Evolutionary conservation across 2,113 vertebrate genomes (phyloP).

Genomic region (Bos javanicus): DNA sequence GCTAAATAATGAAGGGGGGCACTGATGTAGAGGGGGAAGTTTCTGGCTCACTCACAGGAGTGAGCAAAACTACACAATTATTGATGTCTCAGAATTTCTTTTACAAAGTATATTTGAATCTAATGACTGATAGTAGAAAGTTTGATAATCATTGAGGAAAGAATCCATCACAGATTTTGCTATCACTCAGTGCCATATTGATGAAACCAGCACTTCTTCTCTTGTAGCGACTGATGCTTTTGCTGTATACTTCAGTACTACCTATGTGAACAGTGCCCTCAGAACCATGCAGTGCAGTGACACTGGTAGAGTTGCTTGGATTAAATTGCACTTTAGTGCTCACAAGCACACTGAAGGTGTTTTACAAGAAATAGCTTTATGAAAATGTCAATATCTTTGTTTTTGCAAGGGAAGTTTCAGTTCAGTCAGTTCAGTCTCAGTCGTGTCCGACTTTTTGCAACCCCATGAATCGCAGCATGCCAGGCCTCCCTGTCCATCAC

Average conservation of each 20-base stretch:
- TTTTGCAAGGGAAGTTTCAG: fast-evolving
- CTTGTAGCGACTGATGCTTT: background rate
- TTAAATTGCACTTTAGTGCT: background rate
- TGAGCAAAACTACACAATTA: background rate
- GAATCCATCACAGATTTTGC: background rate
- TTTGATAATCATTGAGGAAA: background rate
- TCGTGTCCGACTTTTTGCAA: too few relatives aligned
- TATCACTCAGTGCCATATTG: background rate
- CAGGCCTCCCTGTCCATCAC: too few relatives aligned
- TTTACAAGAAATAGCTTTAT: background rate
- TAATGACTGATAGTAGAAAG: background rate
- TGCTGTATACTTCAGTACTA: background rate
- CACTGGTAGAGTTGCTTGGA: background rate
- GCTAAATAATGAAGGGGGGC: background rate
- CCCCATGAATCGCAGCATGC: too few relatives aligned
- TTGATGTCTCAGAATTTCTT: background rate
- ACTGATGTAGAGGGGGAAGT: background rate
- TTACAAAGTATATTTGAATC: background rate
- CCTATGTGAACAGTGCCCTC: background rate
- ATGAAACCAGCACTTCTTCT: background rate
- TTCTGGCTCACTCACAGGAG: background rate
- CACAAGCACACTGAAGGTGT: background rate
- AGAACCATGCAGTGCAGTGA: background rate
- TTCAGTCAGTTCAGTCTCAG: too few relatives aligned
- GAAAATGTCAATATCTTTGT: background rate